phyloP scores from a whole-genome alignment of 2,113 vertebrate species.

The Crotalus tigris region DNA sequence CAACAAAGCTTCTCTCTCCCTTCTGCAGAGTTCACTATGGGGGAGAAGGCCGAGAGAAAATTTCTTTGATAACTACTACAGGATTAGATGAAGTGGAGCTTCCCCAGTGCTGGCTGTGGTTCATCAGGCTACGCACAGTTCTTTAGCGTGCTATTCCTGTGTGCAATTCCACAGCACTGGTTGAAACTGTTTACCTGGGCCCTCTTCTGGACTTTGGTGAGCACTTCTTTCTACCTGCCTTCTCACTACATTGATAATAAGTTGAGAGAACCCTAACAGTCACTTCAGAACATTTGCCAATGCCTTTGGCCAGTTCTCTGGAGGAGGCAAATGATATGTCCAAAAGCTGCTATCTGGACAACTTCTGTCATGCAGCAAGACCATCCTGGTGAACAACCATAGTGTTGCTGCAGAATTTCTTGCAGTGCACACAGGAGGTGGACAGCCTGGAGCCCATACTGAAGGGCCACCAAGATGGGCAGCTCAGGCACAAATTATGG shows the following conservation, averaged over 20 bases:
- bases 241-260: not conserved
- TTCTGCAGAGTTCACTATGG: not conserved
- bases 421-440: not conserved
- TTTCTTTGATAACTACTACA: not conserved
- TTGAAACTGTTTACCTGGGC: not conserved
- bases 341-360: not conserved
- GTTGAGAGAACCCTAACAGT: not conserved
- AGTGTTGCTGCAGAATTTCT: not conserved
- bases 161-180: not conserved
- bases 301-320: not conserved
- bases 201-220: not conserved
- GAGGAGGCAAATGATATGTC: not conserved
- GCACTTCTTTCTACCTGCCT: not conserved
- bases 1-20: not conserved
- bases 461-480: not conserved
- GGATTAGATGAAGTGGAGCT: not conserved
- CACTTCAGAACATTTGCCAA: not conserved
- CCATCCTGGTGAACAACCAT: not conserved
- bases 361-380: not conserved
- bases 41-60: not conserved
- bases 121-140: not conserved
- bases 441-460: not conserved
- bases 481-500: not conserved
- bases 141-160: not conserved
- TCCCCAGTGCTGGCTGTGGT: not conserved